Evolutionary conservation across 2,113 vertebrate genomes (phyloP), one percentile per base, ranked within the genome.

Genomic region (Caracal caracal): DNA sequence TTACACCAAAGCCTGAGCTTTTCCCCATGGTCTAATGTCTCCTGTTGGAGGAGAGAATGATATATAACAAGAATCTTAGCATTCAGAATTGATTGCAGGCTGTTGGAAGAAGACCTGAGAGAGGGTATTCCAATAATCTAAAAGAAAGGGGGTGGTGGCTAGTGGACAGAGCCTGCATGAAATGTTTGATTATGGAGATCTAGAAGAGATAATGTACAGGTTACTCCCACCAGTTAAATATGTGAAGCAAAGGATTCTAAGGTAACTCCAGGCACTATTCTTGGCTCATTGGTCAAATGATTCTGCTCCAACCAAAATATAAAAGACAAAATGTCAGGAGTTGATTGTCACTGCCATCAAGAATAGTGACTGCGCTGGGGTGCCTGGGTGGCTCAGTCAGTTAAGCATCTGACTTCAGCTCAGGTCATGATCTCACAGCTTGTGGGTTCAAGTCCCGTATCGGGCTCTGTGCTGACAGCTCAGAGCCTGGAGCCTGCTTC

Each of bases 241-340:
- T 12, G 13, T 20, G 43, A 63, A 22, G 13, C 65, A 73, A 47
- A 88, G 63, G 61, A 66, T 90, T 65, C 84, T 51, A 90, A 81
- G 80, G 30, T 65, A 95, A 94, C 47, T 89, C 49, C 16, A 86
- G 30, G 24, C 56, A 68, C 81, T 88, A 30, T 47, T 9, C 33
- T 76, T 90, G 40, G 51, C 63, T 92, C 61, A 59, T 35, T 93
- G 43, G 35, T 43, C 20, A 78, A 85, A 88, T 53, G 19, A n/a
- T 71, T 88, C 20, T 81, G n/a, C 47, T 95, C 94, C 28, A 94
- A 93, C 33, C 22, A 88, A 92, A 94, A 78, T 40, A 61, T 5
- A 90, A 35, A 90, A 79, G 53, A 92, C 35, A 33, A 73, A 63
- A 80, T 80, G 49, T 84, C 19, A 82, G 51, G 33, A 61, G 12